Evolutionary conservation across 1,140 invertebrate genomes (phyloP), one percentile per base, ranked within the genome.

Genomic region (Drosophila virilis): DNA sequence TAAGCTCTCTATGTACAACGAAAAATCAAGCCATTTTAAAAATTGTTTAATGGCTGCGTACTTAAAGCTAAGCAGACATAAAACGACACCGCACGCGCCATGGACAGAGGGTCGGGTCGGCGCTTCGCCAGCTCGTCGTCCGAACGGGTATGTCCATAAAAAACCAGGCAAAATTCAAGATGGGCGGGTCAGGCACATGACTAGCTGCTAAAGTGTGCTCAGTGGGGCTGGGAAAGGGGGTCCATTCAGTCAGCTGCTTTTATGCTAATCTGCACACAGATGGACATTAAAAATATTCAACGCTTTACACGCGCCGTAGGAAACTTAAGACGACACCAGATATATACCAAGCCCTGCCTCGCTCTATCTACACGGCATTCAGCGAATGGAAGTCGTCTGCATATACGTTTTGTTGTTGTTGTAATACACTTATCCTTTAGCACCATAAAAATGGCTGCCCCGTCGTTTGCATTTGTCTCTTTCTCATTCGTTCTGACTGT

Each of bases 201-300:
- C 22, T 28, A 28, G 22, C 22, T 28, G 22, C 22, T 28, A 5
- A 28, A 28, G 22, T 28, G 22, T 28, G 22, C 4, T 28, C 22
- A 5, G 22, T 28, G 22, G 4, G 22, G 22, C 4, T 28, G 22
- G 3, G 22, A 4, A 28, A 28, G 22, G 22, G 22, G 22, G 0
- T 28, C 22, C 22, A 28, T 28, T 5, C 40, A 64, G 60, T 62
- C 45, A 60, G 40, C 58, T 66, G 70, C 58, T 85, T 86, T 86
- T 78, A 86, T 85, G 82, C 83, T 86, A 85, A 85, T 85, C 83
- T 73, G 65, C 78, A 73, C 74, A 51, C 74, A 86, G 82, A 86
- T 73, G 82, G 78, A 85, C 82, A 85, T 85, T 85, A 85, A 85
- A 85, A 85, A 82, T 85, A 78, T 82, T 86, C 66, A 86, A 80